Percentiles rank a stretch among this genome's conserved stretches.
phyloP scores from a whole-genome alignment of 2,888 invertebrate species.

The Thysanoteuthis rhombus region DNA sequence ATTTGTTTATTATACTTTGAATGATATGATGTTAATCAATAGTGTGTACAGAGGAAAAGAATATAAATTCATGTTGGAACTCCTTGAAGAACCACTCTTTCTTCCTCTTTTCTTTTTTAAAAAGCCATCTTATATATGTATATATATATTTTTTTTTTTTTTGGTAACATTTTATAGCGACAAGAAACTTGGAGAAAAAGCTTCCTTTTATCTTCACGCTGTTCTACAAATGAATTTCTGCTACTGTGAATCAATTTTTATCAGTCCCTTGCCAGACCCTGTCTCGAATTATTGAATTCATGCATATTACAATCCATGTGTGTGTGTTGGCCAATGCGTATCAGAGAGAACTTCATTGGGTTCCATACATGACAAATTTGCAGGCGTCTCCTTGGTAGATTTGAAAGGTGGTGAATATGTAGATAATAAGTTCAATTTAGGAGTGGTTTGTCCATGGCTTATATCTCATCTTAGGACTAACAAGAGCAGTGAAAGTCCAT shows the following conservation, averaged over 20 bases:
- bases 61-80: neutral
- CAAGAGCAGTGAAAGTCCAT: neutral
- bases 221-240: neutral
- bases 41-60: no score
- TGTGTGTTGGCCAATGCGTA: neutral
- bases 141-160: neutral
- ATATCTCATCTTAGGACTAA: neutral
- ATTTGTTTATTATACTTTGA: neutral
- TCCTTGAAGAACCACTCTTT: no score
- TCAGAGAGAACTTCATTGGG: neutral
- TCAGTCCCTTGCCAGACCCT: neutral
- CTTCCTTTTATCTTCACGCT: neutral
- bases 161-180: neutral
- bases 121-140: neutral
- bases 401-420: neutral
- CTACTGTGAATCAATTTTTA: neutral
- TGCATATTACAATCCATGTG: neutral
- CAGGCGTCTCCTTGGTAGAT: neutral
- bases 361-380: neutral
- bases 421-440: neutral
- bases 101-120: no score
- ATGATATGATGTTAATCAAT: neutral
- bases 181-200: neutral
- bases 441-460: neutral
- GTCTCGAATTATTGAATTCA: neutral